Conservation (phyloP, 1,140 invertebrate genomes). For the Glossosoma conforme region DNA sequence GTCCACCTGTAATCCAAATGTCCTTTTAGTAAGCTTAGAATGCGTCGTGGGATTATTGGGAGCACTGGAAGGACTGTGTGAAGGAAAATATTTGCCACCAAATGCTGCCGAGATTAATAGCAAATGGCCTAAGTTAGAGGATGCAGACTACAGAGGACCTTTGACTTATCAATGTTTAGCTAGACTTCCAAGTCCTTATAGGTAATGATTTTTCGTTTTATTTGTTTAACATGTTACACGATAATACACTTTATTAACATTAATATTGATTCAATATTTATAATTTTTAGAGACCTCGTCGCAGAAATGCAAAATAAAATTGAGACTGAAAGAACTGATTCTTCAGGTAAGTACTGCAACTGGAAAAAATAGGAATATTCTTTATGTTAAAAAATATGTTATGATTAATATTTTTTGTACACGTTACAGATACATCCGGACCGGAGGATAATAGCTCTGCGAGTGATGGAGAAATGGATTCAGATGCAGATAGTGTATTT, state of each 20-base stretch:
- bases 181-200: constrained; percentile 71
- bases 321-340: constrained; percentile 45
- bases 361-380: background rate
- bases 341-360: constrained; percentile 39
- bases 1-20: constrained; percentile 60
- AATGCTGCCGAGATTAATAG: constrained; percentile 62
- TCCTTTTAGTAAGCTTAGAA: constrained; percentile 73
- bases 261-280: constrained; percentile 10
- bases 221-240: background rate
- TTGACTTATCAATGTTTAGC: constrained; percentile 80
- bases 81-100: constrained; percentile 47
- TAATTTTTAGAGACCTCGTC: constrained; percentile 44
- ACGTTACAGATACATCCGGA: constrained; percentile 44
- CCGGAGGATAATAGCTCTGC: constrained; percentile 48
- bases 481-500: constrained; percentile 48
- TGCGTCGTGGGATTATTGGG: constrained; percentile 80
- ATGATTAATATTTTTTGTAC: constrained; percentile 8
- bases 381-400: background rate
- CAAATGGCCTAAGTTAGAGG: constrained; percentile 67
- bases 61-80: constrained; percentile 73
- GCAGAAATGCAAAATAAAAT: constrained; percentile 44
- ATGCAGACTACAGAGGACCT: constrained; percentile 79
- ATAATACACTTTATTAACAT: constrained; percentile 4
- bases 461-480: constrained; percentile 47
- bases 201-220: constrained; percentile 40